A percentile compares a stretch with the other conserved stretches of the same genome.
Conservation (phyloP, 2,888 invertebrate genomes). For the Eueremaeus valkanovi region DNA sequence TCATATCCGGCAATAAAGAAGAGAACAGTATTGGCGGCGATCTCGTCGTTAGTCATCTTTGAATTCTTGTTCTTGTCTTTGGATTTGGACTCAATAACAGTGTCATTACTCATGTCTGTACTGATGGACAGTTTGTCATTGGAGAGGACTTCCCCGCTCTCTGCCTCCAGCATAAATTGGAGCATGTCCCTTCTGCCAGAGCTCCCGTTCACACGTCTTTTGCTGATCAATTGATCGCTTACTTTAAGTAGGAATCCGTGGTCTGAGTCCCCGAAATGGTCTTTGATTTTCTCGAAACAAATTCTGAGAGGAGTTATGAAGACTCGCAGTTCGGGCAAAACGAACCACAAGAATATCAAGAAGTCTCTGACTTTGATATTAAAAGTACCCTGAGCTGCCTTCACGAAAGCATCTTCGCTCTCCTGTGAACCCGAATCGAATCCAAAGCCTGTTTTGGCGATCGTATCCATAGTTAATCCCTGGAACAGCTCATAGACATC, state of each 20-base stretch:
- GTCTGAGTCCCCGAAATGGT: constrained; percentile 12
- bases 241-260: neutral
- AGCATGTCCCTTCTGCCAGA: neutral
- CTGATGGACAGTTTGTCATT: constrained; percentile 9
- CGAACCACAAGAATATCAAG: neutral
- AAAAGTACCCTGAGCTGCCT: constrained; percentile 24
- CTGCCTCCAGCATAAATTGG: neutral
- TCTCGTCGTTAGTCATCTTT: constrained; percentile 38
- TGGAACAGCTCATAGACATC: constrained; percentile 45
- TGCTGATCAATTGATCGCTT: neutral
- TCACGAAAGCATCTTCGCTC: constrained; percentile 41
- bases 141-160: neutral
- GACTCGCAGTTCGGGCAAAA: constrained; percentile 10
- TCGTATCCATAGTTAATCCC: constrained; percentile 45
- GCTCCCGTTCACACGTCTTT: neutral
- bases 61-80: neutral
- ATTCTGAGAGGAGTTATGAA: neutral
- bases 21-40: constrained; percentile 34
- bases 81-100: neutral
- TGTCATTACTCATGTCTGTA: neutral
- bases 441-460: constrained; percentile 45
- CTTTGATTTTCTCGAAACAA: neutral
- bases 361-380: neutral
- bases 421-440: constrained; percentile 44
- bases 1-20: constrained; percentile 43